These are phyloP conservation scores for Ptycholaimellus sp. DNA, from an alignment of 2,888 invertebrate species.

Conservation along the genomic window DNA sequence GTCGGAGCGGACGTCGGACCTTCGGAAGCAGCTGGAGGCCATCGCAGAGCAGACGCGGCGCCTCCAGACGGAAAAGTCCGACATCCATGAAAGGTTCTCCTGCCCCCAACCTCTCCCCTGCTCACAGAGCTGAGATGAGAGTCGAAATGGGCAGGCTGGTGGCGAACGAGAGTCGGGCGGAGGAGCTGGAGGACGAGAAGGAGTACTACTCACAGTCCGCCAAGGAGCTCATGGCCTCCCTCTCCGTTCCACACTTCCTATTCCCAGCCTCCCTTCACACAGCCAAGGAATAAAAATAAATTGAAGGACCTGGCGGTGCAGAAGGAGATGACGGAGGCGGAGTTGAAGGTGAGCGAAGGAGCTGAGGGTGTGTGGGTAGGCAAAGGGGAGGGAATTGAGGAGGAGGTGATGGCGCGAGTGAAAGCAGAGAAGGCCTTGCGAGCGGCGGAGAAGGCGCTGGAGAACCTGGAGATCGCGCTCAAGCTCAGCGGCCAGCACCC, in stretches of 20 bases:
- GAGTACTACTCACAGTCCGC: constrained; percentile 28
- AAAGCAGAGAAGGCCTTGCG: constrained; percentile 27
- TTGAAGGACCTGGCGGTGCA: constrained; percentile 28
- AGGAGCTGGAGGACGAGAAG: constrained; percentile 29
- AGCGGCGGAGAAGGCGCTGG: constrained; percentile 27
- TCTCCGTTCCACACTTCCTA: constrained; percentile 21
- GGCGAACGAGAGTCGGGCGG: constrained; percentile 24
- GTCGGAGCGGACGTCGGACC: too few species aligned
- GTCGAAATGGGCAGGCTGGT: constrained; percentile 25
- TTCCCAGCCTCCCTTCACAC: not conserved
- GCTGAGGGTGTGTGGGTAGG: too few species aligned
- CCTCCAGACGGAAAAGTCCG: too few species aligned
- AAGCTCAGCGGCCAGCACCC: constrained; percentile 22
- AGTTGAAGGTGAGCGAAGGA: constrained; percentile 23
- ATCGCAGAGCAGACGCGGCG: too few species aligned
- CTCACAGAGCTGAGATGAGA: too few species aligned
- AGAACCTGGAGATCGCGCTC: constrained; percentile 27
- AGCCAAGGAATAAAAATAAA: not conserved
- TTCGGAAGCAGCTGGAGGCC: too few species aligned
- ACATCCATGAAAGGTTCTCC: too few species aligned
- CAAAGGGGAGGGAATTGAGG: too few species aligned
- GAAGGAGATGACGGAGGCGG: constrained; percentile 30
- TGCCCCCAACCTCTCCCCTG: too few species aligned
- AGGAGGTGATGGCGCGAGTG: constrained; percentile 29
- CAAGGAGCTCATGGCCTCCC: constrained; percentile 26